Conservation (phyloP, 2,113 vertebrate species). For the Dromiciops gliroides region DNA sequence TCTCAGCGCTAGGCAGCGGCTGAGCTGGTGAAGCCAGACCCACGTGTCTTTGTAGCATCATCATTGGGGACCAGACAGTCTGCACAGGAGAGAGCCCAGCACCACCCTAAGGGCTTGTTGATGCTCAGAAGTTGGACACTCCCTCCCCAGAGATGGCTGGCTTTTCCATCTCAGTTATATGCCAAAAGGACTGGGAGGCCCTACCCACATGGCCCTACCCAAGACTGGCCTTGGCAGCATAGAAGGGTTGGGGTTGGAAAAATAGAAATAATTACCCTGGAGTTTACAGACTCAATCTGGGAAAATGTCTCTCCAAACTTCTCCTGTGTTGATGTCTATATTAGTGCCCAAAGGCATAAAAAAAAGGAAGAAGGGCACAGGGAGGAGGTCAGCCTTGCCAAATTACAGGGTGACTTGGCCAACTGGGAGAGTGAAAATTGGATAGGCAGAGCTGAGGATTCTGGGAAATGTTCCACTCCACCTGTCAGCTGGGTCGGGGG, state of each 20-base stretch:
- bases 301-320: not conserved
- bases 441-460: not conserved
- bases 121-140: not conserved
- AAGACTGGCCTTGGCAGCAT: not conserved
- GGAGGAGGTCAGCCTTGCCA: not conserved
- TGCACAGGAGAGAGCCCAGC: not conserved
- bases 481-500: not conserved
- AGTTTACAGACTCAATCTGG: not conserved
- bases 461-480: slow-evolving; percentile 1
- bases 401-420: not conserved
- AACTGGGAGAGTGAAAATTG: not conserved
- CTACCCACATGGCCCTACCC: not conserved
- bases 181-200: not conserved
- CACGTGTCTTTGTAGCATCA: not conserved
- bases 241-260: not conserved
- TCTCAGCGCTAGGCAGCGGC: not conserved
- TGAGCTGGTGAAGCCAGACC: not conserved
- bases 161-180: not conserved
- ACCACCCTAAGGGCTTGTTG: not conserved
- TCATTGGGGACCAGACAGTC: not conserved
- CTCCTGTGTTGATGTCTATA: not conserved
- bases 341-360: not conserved
- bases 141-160: not conserved
- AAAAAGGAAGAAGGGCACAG: not conserved
- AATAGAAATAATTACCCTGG: slow-evolving; percentile 2